A percentile compares a stretch with the other conserved stretches of the same genome.
Conservation (phyloP, 2,797 vertebrate genomes). For the Adrianichthys oophorus region DNA sequence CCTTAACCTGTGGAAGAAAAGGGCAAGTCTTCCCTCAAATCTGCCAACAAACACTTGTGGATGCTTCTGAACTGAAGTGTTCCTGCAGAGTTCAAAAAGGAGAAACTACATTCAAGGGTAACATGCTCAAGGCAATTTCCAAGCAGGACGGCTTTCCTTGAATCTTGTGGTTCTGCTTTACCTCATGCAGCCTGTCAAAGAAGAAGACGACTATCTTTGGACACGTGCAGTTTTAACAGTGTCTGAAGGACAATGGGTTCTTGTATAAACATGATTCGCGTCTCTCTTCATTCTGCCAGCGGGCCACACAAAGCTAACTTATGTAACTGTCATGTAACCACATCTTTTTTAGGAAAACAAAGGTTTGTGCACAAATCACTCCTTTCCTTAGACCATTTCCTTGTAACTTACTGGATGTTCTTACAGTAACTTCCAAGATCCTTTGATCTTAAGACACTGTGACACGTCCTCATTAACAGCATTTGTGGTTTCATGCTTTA, state of each 20-base stretch:
- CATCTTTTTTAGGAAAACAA: constrained; percentile 19
- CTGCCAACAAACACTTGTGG: constrained; percentile 17
- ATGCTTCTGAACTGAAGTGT: constrained; percentile 4
- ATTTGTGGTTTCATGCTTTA: constrained; percentile 10
- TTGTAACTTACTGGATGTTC: constrained; percentile 17
- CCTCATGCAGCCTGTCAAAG: constrained; percentile 19
- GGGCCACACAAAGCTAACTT: constrained; percentile 25
- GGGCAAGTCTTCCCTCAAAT: constrained; percentile 32
- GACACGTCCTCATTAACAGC: constrained; percentile 27
- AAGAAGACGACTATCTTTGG: constrained; percentile 39
- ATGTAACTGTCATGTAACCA: constrained; percentile 19
- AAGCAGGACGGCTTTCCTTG: constrained; percentile 17
- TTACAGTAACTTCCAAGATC: constrained; percentile 16
- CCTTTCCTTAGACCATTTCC: constrained; percentile 21
- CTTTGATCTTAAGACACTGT: constrained; percentile 19
- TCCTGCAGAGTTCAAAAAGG: constrained; percentile 25
- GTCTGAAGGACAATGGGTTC: constrained; percentile 30
- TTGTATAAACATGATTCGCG: constrained; percentile 13
- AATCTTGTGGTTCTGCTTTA: constrained; percentile 28
- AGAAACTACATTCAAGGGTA: constrained; percentile 60
- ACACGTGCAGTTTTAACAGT: constrained; percentile 27
- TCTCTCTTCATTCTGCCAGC: constrained; percentile 34
- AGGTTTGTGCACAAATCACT: constrained; percentile 5
- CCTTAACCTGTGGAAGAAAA: constrained; percentile 72
- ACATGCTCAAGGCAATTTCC: constrained; percentile 61